Percentiles rank a stretch among this genome's conserved stretches.
Evolutionary conservation across 2,113 vertebrate genomes (phyloP).

Genomic region (Cyanocitta stelleri): DNA sequence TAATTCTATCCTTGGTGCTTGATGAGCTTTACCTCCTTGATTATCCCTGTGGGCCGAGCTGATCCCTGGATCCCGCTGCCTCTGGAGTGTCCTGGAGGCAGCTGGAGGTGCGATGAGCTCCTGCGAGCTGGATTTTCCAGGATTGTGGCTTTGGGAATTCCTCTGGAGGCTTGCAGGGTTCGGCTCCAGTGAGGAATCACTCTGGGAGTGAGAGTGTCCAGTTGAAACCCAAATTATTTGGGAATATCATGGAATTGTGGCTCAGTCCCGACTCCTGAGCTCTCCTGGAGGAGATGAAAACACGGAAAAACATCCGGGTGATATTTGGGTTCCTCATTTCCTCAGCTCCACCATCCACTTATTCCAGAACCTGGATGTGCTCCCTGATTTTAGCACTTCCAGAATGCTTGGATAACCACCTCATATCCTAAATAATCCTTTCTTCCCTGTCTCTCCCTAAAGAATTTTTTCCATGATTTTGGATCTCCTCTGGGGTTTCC

Average conservation of each 20-base stretch:
- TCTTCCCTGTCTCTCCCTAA: not conserved
- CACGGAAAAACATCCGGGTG: not conserved
- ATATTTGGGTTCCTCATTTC: not conserved
- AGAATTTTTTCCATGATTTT: no score
- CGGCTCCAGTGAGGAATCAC: not conserved
- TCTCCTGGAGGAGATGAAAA: not conserved
- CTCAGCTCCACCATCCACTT: not conserved
- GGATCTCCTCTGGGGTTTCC: not conserved
- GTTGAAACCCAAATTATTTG: accelerated
- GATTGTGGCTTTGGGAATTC: not conserved
- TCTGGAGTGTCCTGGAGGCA: accelerated
- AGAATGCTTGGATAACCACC: not conserved
- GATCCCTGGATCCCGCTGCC: not conserved
- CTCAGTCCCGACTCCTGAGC: not conserved
- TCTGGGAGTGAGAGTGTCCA: not conserved
- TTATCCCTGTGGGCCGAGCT: not conserved
- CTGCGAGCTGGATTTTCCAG: not conserved
- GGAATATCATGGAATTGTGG: accelerated
- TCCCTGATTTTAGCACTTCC: not conserved
- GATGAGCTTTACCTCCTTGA: not conserved
- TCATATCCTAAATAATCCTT: not conserved
- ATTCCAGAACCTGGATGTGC: not conserved
- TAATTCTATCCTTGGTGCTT: not conserved
- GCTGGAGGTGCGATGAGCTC: not conserved
- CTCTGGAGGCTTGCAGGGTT: not conserved